Conservation (phyloP, 1,140 invertebrate genomes). For the Drosophila micromelanica region DNA sequence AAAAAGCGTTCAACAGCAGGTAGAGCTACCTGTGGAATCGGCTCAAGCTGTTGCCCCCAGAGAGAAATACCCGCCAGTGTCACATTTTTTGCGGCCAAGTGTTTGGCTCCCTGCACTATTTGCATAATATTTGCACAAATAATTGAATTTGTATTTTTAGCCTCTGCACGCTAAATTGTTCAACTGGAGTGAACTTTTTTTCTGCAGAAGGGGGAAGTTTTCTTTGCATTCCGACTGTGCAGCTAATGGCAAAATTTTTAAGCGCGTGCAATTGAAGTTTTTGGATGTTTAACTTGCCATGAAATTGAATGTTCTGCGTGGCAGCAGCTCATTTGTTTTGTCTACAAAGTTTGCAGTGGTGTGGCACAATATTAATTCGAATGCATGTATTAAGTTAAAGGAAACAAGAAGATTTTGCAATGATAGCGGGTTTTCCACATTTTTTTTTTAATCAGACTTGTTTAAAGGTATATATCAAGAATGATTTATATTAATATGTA, state of each 20-base stretch:
- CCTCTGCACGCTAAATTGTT: slow-evolving; percentile 48
- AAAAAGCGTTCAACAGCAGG: slow-evolving; percentile 41
- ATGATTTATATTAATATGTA: too few species aligned
- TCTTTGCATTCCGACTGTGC: slow-evolving; percentile 21
- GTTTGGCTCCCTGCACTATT: slow-evolving; percentile 54
- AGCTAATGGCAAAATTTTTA: slow-evolving; percentile 49
- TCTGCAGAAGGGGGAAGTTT: slow-evolving; percentile 43
- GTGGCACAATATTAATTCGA: slow-evolving; percentile 13
- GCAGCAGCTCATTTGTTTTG: slow-evolving; percentile 43
- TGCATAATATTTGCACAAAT: slow-evolving; percentile 84
- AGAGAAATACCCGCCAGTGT: slow-evolving; percentile 49
- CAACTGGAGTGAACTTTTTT: slow-evolving; percentile 27
- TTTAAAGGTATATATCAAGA: too few species aligned
- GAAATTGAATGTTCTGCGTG: slow-evolving; percentile 67
- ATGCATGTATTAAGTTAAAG: slow-evolving; percentile 7
- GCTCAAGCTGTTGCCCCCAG: slow-evolving; percentile 1
- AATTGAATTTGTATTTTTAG: slow-evolving; percentile 78
- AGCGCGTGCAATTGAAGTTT: slow-evolving; percentile 74
- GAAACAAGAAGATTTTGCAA: neutral
- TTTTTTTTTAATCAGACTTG: too few species aligned
- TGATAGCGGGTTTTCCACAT: neutral
- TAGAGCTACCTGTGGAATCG: slow-evolving; percentile 53
- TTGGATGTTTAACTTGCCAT: slow-evolving; percentile 73
- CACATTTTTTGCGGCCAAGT: slow-evolving; percentile 49
- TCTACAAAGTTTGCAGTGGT: slow-evolving; percentile 51